A percentile compares a stretch with the other conserved stretches of the same genome.
These are phyloP conservation scores for Buteo buteo DNA, from an alignment of 2,113 vertebrate species.

Conservation along the genomic window DNA sequence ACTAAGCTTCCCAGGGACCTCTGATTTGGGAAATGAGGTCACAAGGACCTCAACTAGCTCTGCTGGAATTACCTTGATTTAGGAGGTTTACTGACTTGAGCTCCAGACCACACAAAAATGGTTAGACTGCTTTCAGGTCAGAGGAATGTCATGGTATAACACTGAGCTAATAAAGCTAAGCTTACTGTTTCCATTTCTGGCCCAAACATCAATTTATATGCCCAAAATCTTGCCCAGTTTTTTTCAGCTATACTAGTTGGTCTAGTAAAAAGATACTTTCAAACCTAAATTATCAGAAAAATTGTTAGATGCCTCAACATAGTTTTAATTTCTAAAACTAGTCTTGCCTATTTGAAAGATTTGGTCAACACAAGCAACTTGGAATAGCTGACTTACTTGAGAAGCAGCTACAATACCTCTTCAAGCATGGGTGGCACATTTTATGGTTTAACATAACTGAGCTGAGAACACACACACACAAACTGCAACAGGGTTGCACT, in stretches of 20 bases:
- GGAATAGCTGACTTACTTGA: not conserved
- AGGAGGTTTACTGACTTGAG: not conserved
- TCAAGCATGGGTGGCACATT: accelerated
- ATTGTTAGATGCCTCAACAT: not conserved
- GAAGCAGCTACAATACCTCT: not conserved
- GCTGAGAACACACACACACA: not conserved
- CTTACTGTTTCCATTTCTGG: not conserved
- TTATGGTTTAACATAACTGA: not conserved
- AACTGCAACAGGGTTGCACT: not conserved
- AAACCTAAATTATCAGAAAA: not conserved
- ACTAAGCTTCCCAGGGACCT: not conserved
- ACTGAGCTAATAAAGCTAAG: not conserved
- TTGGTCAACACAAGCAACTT: not conserved
- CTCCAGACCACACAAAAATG: not conserved
- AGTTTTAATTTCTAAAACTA: not conserved
- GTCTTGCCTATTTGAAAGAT: not conserved
- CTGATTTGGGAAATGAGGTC: not conserved
- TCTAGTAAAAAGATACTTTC: not conserved
- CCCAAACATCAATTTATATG: not conserved
- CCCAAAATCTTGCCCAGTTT: not conserved
- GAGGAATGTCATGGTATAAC: not conserved
- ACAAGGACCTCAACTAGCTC: not conserved
- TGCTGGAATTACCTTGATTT: not conserved
- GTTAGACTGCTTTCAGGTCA: not conserved
- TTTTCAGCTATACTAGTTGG: not conserved